Evolutionary conservation across 2,888 invertebrate genomes (phyloP).

Genomic region (Ommatoiulus sabulosus): DNA sequence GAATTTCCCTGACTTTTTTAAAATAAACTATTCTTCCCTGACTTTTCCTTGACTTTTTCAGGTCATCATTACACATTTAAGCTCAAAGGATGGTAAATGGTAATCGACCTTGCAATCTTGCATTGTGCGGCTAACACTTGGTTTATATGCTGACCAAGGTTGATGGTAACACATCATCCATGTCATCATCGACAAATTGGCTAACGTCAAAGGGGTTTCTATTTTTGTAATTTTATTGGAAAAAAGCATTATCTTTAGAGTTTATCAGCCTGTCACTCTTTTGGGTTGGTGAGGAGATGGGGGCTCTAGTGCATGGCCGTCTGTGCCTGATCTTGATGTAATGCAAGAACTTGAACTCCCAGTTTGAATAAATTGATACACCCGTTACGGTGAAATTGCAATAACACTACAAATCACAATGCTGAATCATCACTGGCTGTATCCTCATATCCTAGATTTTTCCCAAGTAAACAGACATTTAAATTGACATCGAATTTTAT

Average conservation of each 20-base stretch:
- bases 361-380: slow-evolving; percentile 62
- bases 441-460: no score
- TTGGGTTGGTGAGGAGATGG: slow-evolving; percentile 56
- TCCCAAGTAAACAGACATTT: no score
- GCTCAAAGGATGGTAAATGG: no score
- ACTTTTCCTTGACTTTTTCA: no score
- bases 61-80: no score
- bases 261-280: slow-evolving; percentile 48
- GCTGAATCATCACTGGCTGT: no score
- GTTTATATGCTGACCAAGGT: neutral
- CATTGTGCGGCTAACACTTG: neutral
- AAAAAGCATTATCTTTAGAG: slow-evolving; percentile 55
- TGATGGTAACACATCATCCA: slow-evolving; percentile 68
- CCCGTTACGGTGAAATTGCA: no score
- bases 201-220: slow-evolving; percentile 81
- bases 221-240: slow-evolving; percentile 56
- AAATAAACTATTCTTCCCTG: no score
- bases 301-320: slow-evolving; percentile 57
- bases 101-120: no score
- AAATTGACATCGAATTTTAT: no score
- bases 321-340: slow-evolving; percentile 61
- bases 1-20: no score
- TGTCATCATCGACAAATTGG: slow-evolving; percentile 75
- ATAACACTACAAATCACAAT: no score
- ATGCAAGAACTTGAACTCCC: slow-evolving; percentile 75